Base-by-base conservation (phyloP, 2,797 vertebrate species). In the Odontamblyopus rebecca region DNA sequence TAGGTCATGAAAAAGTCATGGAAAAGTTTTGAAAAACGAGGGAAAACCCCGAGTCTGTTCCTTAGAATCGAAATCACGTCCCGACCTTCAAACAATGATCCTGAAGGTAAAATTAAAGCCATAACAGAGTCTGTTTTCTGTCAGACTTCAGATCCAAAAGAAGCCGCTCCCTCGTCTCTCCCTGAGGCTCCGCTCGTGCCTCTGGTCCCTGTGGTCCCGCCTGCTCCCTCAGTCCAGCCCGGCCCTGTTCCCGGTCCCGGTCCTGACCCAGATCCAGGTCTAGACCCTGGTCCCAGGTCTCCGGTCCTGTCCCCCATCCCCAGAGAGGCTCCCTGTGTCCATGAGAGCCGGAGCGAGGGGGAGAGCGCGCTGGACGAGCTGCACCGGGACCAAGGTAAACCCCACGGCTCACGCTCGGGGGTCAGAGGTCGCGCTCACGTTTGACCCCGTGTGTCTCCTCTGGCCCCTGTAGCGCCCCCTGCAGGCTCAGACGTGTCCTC, bases 301-400 rank as follows among this genome's bases (percentile, higher is more conserved):
- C 65, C 0, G 1, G 82, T 68, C 38, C 68, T 80, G 13, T 83
- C 89, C 70, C 77, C 86, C 0, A 50, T 77, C 27, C 63, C 2
- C 60, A 76, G 77, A 12, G 38, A 79, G 2, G 23, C 1, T 51
- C 59, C 69, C n/a, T n/a, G n/a, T 70, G 48, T 76, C 48, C 74
- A 71, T 35, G 93, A 91, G 30, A 96, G 95, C 26, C 96, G 94
- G 86, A 97, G 95, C 51, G 96, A 98, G 77, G 93, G 89, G 0
- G 95, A 97, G 77, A 96, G 95, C 77, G 90, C 97, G 19, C 90
- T 93, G 72, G 89, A 91, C 68, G 95, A 96, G 70, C 70, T 71
- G 83, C 89, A 29, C 0, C 70, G 6, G 32, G 13, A 15, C 38
- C 7, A 6, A 44, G 61, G 61, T 63, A 35, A 4, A 19, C 18